Evolutionary conservation across 2,797 vertebrate genomes (phyloP).

Genomic region (Hypotaenidia philippensis): DNA sequence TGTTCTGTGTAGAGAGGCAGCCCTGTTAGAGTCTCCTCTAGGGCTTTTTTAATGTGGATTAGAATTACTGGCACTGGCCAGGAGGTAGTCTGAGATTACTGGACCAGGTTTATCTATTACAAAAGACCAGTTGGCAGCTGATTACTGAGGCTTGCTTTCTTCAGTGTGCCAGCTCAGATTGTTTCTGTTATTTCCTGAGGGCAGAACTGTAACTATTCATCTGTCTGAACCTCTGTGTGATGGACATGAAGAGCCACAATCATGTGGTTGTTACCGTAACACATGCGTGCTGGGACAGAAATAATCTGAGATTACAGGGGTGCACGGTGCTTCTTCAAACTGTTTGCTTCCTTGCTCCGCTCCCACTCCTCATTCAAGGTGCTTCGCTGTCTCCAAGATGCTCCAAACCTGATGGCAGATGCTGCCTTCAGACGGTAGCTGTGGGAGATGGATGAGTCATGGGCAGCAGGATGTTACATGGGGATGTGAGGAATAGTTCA

Average conservation of each 20-base stretch:
- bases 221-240: neutral
- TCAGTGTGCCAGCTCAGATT: neutral
- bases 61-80: neutral
- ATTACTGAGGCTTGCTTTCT: neutral
- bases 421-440: neutral
- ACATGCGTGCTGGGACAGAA: fast-evolving
- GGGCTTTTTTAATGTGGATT: neutral
- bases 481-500: neutral
- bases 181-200: neutral
- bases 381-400: neutral
- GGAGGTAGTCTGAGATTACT: neutral
- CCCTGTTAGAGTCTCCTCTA: neutral
- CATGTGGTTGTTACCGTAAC: neutral
- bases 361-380: neutral
- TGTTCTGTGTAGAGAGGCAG: neutral
- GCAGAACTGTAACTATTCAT: neutral
- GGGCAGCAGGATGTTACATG: neutral
- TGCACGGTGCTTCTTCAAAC: neutral
- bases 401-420: neutral
- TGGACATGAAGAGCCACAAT: neutral
- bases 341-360: neutral
- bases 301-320: neutral
- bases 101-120: neutral
- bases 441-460: neutral
- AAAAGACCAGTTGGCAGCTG: neutral